phyloP scores from a whole-genome alignment of 2,113 vertebrate genomes.

The Catharus bicknelli region DNA sequence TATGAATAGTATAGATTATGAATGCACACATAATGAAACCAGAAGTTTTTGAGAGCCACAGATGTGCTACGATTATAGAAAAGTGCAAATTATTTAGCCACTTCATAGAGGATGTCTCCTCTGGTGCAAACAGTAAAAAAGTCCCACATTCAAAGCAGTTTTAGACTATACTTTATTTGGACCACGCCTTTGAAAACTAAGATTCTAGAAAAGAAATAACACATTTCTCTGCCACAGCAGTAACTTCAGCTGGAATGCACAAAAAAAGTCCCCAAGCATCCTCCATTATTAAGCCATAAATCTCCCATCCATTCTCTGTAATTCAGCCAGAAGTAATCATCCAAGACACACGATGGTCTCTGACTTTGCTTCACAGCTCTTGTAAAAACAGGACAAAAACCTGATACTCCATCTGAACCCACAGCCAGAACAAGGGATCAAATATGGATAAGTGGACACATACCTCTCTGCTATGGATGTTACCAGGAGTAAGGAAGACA shows the following conservation, averaged over 20 bases:
- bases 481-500: background rate
- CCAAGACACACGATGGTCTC: background rate
- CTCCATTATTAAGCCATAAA: background rate
- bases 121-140: background rate
- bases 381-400: background rate
- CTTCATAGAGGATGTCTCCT: background rate
- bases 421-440: background rate
- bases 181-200: background rate
- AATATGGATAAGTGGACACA: rapidly evolving
- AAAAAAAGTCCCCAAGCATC: background rate
- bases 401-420: background rate
- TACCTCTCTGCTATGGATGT: background rate
- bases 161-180: background rate
- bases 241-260: background rate
- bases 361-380: background rate
- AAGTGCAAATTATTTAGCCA: background rate
- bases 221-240: background rate
- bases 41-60: slow-evolving; percentile 10
- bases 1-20: background rate
- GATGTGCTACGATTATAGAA: background rate
- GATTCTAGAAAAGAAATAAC: background rate
- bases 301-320: background rate
- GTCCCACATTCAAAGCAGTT: background rate
- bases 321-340: background rate
- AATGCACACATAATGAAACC: background rate